Conservation (phyloP, 2,113 vertebrate species). For the Cebidichthys violaceus region DNA sequence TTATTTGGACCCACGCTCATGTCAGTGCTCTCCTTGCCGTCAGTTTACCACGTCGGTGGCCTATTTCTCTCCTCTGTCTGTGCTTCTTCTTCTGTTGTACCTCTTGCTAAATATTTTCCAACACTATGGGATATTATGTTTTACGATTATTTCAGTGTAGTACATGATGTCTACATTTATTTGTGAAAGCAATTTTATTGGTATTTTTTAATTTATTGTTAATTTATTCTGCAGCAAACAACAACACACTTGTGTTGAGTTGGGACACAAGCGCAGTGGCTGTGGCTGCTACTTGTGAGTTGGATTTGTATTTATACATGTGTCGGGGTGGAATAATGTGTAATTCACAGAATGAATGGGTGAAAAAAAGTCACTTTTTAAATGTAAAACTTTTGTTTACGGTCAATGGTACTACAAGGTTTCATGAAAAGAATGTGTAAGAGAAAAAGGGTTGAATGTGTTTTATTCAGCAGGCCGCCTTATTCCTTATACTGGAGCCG, state of each 20-base stretch:
- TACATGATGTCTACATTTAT: constrained; percentile 30
- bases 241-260: constrained; percentile 25
- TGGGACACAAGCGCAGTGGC: constrained; percentile 11
- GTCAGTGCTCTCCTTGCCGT: constrained; percentile 15
- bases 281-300: constrained; percentile 26
- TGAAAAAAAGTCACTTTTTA: constrained; percentile 17
- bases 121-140: constrained; percentile 16
- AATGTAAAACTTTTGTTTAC: constrained; percentile 39
- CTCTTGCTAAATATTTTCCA: constrained; percentile 5
- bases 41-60: constrained; percentile 14
- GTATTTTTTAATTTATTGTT: constrained; percentile 71
- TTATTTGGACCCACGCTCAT: constrained; percentile 31
- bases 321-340: neutral
- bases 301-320: constrained; percentile 46
- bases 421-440: constrained; percentile 13
- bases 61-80: constrained; percentile 38
- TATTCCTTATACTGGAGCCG: constrained; percentile 11
- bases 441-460: constrained; percentile 39
- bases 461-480: constrained; percentile 31
- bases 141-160: constrained; percentile 15
- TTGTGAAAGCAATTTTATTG: constrained; percentile 33
- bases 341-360: neutral
- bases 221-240: constrained; percentile 71
- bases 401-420: neutral
- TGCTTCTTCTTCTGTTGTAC: constrained; percentile 37